These are phyloP conservation scores for Operophtera brumata DNA, from an alignment of 2,888 invertebrate genomes.

Conservation along the genomic window DNA sequence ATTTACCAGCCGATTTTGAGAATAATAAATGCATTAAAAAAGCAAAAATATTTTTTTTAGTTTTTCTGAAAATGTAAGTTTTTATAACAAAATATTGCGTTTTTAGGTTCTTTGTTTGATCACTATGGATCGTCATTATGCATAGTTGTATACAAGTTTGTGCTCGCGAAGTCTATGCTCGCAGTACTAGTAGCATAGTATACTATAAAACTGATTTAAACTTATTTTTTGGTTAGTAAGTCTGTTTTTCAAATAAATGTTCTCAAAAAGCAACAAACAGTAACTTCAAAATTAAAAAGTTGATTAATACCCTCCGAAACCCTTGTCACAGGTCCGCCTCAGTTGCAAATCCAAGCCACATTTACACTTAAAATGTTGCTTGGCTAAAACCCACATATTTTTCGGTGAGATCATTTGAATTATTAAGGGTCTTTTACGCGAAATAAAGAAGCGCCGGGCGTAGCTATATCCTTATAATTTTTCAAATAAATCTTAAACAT, in stretches of 20 bases:
- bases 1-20: no score
- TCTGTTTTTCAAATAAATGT: neutral
- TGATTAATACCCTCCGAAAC: slow-evolving; percentile 50
- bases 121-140: no score
- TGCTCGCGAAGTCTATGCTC: no score
- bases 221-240: no score
- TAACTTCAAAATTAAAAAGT: slow-evolving; percentile 50
- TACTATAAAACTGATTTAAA: no score
- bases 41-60: no score
- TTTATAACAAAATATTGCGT: no score
- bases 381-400: slow-evolving; percentile 28
- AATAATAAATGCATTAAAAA: no score
- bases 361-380: slow-evolving; percentile 39
- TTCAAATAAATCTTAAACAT: slow-evolving; percentile 50
- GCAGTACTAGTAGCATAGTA: no score
- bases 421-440: slow-evolving; percentile 32
- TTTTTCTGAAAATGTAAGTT: no score
- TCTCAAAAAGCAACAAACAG: slow-evolving; percentile 36
- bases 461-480: slow-evolving; percentile 48
- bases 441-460: slow-evolving; percentile 32
- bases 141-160: no score
- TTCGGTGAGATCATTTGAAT: slow-evolving; percentile 30
- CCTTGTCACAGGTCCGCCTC: slow-evolving; percentile 46
- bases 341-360: slow-evolving; percentile 43
- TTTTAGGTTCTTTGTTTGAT: no score